phyloP scores from a whole-genome alignment of 2,113 vertebrate genomes.

The Xiphophorus couchianus region DNA sequence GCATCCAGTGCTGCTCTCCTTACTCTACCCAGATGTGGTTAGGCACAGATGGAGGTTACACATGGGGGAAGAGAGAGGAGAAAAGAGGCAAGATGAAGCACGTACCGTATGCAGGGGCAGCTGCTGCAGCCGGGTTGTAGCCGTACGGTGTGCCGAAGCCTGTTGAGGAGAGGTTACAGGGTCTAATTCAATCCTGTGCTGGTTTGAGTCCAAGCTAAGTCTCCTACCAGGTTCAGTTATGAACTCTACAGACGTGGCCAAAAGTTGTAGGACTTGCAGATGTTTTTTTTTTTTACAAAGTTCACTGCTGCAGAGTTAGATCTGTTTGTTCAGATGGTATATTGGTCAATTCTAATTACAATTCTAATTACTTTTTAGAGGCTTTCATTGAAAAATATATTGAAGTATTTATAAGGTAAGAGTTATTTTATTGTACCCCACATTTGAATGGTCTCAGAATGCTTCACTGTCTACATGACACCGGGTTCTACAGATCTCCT shows the following conservation, averaged over 20 bases:
- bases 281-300: not conserved
- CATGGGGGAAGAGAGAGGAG: conserved; percentile 3
- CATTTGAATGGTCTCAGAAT: too few species aligned
- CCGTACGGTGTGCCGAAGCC: conserved; percentile 96
- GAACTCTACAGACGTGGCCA: not conserved
- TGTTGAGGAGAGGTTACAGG: conserved; percentile 69
- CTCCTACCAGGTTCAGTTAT: conserved; percentile 7
- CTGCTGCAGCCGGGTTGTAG: conserved; percentile 92
- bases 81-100: conserved; percentile 56
- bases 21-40: conserved; percentile 22
- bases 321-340: not conserved
- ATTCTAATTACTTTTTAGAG: not conserved
- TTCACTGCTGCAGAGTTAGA: not conserved
- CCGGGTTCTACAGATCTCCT: too few species aligned
- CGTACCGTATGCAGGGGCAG: conserved; percentile 94
- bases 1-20: conserved; percentile 1
- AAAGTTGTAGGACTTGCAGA: not conserved
- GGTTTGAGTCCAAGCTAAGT: conserved; percentile 15
- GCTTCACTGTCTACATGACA: too few species aligned
- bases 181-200: conserved; percentile 31
- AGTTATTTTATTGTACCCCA: too few species aligned
- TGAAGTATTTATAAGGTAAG: not conserved
- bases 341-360: not conserved
- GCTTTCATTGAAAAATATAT: not conserved
- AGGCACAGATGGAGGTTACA: conserved; percentile 8